These are phyloP conservation scores for Drosophila baimaii DNA, from an alignment of 1,140 invertebrate genomes.

Conservation along the genomic window DNA sequence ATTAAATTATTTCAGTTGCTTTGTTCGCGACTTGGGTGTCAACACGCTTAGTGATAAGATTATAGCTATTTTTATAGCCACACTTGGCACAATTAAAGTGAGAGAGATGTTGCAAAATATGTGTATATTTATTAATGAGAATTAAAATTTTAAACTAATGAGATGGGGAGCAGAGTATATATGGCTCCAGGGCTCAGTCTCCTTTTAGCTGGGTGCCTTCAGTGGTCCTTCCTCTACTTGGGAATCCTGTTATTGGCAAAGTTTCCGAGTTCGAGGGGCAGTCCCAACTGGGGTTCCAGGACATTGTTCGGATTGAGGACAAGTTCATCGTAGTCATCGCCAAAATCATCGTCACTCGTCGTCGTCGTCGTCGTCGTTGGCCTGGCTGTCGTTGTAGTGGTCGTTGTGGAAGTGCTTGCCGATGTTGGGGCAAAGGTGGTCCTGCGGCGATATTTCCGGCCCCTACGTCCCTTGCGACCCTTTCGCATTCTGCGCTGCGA, in stretches of 20 bases:
- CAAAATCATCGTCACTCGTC: constrained; percentile 10
- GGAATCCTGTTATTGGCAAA: constrained; percentile 31
- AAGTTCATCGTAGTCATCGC: constrained; percentile 39
- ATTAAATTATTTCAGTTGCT: not conserved
- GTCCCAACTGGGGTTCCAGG: constrained; percentile 50
- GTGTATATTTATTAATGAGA: constrained; percentile 5
- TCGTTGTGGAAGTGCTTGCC: constrained; percentile 20
- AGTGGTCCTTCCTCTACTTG: not conserved
- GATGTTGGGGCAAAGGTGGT: constrained; percentile 31
- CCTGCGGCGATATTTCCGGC: constrained; percentile 44
- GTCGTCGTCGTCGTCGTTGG: constrained; percentile 27
- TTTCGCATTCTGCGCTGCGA: constrained; percentile 30
- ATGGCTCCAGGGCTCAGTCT: constrained; percentile 20
- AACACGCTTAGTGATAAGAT: constrained; percentile 31
- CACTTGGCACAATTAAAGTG: not conserved
- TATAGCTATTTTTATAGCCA: not conserved
- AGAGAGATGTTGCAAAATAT: not conserved
- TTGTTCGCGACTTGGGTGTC: constrained; percentile 12
- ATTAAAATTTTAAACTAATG: constrained; percentile 1
- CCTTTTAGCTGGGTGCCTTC: not conserved
- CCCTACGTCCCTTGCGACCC: constrained; percentile 53
- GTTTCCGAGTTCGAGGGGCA: constrained; percentile 59
- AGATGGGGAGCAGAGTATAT: not conserved
- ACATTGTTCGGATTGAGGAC: constrained; percentile 25
- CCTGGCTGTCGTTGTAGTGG: constrained; percentile 26